Evolutionary conservation across 1,140 invertebrate genomes (phyloP), one percentile per base, ranked within the genome.

Genomic region (Aphaenogaster rudis): DNA sequence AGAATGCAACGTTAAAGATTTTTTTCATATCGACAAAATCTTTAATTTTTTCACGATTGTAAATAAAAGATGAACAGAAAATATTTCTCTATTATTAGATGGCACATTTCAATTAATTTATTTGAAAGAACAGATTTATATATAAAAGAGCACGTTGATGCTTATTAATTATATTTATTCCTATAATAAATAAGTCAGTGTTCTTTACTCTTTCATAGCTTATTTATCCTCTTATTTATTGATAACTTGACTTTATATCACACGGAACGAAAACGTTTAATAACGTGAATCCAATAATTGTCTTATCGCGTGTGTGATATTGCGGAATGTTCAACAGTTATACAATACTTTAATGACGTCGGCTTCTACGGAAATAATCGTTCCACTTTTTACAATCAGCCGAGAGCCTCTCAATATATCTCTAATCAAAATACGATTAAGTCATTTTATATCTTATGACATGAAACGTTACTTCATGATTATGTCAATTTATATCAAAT

Each of bases 181-280:
- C 17, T 54, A n/a, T 5, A 54, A 54, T 54, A 54, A 54, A 13
- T 54, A 54, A 54, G 4, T 54, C 6, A 5, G 0, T 54, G 17
- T 54, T 54, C 17, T 54, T 15, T 54, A 17, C 17, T 54, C 8
- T n/a, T n/a, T n/a, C 13, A 2, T n/a, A 54, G 3, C 4, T n/a
- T n/a, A 5, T n/a, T 5, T 0, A 54, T 54, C 52, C 17, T n/a
- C 17, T 54, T 5, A 54, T 54, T 54, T 54, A 54, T 54, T 7
- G 17, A n/a, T 54, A 54, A 54, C 52, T 54, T 54, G 52, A 54
- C 52, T 54, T n/a, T 59, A 59, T 59, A 59, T 59, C n/a, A 21
- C 8, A 21, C 57, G 8, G 21, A 59, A 59, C 57, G 8, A 9
- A 59, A 59, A 21, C n/a, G 21, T 59, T 59, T 59, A 59, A 59